These are phyloP conservation scores for Rhorus exstirpatorius DNA, from an alignment of 2,888 invertebrate genomes.

Conservation along the genomic window DNA sequence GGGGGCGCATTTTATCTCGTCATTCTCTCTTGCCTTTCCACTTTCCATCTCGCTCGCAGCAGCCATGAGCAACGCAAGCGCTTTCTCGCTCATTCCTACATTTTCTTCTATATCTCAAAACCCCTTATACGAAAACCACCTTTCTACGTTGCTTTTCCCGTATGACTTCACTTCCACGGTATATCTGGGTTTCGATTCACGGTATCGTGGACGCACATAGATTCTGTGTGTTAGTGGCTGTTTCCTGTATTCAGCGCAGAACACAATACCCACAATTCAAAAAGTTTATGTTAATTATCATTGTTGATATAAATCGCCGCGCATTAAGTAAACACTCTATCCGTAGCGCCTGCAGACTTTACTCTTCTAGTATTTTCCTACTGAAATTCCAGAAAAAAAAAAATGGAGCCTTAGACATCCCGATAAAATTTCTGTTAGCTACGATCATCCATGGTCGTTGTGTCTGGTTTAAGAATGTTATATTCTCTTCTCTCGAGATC, in stretches of 20 bases:
- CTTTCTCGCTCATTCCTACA: constrained; percentile 65
- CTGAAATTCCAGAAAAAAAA: background rate
- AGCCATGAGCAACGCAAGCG: constrained; percentile 25
- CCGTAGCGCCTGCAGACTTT: background rate
- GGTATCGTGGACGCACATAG: background rate
- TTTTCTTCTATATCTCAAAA: constrained; percentile 55
- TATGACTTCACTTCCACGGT: constrained; percentile 1
- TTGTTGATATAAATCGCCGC: too few species aligned
- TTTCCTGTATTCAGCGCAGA: background rate
- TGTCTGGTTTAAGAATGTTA: background rate
- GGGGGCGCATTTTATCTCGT: constrained; percentile 63
- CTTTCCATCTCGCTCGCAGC: constrained; percentile 12
- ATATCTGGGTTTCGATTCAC: background rate
- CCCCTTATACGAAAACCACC: constrained; percentile 31
- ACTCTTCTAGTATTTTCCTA: background rate
- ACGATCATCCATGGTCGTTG: background rate
- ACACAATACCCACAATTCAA: too few species aligned
- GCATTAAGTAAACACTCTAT: background rate
- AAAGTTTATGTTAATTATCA: too few species aligned
- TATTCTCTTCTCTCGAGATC: background rate
- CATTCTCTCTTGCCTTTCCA: constrained; percentile 64
- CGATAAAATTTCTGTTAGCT: background rate
- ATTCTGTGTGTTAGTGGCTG: background rate
- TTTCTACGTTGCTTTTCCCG: constrained; percentile 34
- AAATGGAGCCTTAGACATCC: background rate